Evolutionary conservation across 2,113 vertebrate species (phyloP), one percentile per base, ranked within the genome.

Genomic region (Actenoides hombroni): DNA sequence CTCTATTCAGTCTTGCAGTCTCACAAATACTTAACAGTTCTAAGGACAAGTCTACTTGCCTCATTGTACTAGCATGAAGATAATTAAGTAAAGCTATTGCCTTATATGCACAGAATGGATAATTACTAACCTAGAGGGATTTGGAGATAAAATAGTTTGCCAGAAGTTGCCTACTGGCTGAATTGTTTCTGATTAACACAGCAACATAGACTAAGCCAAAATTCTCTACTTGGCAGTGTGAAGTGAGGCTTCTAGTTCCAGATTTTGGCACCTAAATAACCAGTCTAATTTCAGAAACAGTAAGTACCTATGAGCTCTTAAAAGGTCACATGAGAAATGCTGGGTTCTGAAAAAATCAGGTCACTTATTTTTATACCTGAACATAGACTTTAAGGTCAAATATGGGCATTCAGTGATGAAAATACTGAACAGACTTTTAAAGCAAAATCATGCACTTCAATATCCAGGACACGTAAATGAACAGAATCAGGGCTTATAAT

Each of bases 111-210:
- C 13, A 83, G 49, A 39, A 86, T 5, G 2, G 40, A 88, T 76
- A 91, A 84, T 28, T 63, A 87, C 28, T 59, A 40, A 71, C 17
- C 16, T 63, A 80, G 21, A 56, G 25, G 31, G 44, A 79, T 80
- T 26, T 28, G 39, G 56, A 74, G 18, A 5, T 26, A 65, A 65
- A 51, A n/a, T 19, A 18, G 17, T 82, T 77, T 83, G 33, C 49
- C 83, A 92, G 64, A 93, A 90, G 64, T 68, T 94, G 75, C 13
- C 46, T 77, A 59, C 29, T n/a, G 48, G 51, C 46, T 88, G 76
- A 94, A 84, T 89, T 56, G 26, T 56, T 95, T 88, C 73, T 67
- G 69, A 92, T 75, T 71, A 92, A 92, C 25, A 54, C 68, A 77
- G 49, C 37, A 95, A 85, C 40, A 85, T 0, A 92, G 15, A 83